Conservation (phyloP, 2,797 vertebrate genomes). For the Tenualosa ilisha region DNA sequence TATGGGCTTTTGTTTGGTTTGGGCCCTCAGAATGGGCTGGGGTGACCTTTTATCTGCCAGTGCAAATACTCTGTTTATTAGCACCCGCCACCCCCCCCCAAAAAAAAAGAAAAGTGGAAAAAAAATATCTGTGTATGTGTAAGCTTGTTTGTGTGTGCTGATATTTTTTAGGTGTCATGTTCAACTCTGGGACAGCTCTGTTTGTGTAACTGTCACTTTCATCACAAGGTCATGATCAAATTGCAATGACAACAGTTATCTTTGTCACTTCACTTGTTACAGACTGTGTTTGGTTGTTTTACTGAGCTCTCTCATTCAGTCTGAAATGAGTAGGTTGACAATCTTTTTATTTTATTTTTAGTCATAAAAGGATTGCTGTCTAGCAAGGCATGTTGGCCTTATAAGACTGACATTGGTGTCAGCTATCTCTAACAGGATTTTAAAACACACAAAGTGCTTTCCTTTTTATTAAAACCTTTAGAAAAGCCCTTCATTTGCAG, state of each 20-base stretch:
- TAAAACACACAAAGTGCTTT: too few relatives aligned
- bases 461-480: too few relatives aligned
- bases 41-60: not conserved
- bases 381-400: too few relatives aligned
- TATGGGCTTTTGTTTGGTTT: not conserved
- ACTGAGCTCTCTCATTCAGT: not conserved
- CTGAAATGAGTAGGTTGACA: not conserved
- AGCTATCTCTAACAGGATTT: too few relatives aligned
- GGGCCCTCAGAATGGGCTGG: not conserved
- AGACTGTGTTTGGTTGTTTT: not conserved
- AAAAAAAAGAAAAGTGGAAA: not conserved
- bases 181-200: not conserved
- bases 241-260: not conserved
- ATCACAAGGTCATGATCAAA: not conserved
- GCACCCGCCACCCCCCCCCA: too few relatives aligned
- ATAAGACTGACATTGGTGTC: too few relatives aligned
- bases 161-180: not conserved
- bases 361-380: not conserved
- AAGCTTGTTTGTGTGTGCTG: not conserved
- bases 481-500: too few relatives aligned
- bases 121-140: not conserved
- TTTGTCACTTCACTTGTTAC: not conserved
- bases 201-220: not conserved
- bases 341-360: not conserved
- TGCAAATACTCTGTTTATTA: not conserved